phyloP scores from a whole-genome alignment of 2,797 vertebrate species.

The Mustela erminea region DNA sequence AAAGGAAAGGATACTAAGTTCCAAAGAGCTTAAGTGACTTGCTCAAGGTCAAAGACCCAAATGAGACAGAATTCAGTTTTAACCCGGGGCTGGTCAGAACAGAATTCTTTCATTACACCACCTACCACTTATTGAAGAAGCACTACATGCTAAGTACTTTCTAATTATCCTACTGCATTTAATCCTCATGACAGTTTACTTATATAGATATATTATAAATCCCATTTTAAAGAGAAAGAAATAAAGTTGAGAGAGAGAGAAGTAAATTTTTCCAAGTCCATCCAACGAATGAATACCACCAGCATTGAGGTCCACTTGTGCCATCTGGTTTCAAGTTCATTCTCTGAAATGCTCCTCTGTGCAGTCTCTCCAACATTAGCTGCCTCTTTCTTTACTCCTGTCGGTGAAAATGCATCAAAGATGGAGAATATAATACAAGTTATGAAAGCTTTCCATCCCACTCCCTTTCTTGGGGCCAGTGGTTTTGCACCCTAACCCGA shows the following conservation, averaged over 20 bases:
- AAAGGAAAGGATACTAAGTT: background rate
- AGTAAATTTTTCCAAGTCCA: background rate
- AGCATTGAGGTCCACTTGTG: background rate
- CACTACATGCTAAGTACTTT: background rate
- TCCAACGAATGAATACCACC: background rate
- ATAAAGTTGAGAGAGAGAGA: background rate
- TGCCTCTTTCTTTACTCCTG: background rate
- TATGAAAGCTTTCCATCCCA: background rate
- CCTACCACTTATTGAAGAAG: background rate
- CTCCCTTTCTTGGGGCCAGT: background rate
- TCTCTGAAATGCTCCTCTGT: background rate
- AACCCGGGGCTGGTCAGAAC: background rate
- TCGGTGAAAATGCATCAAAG: background rate
- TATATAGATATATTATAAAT: background rate
- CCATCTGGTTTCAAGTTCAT: background rate
- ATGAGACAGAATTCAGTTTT: background rate
- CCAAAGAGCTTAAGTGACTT: background rate
- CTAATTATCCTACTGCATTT: background rate
- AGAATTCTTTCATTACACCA: constrained; percentile 1
- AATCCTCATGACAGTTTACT: background rate
- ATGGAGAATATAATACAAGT: background rate
- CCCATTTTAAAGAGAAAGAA: background rate
- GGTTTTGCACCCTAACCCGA: background rate
- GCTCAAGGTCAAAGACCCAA: background rate
- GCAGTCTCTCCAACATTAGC: background rate